Conservation (phyloP, 2,888 invertebrate species). For the Synanthedon formicaeformis region DNA sequence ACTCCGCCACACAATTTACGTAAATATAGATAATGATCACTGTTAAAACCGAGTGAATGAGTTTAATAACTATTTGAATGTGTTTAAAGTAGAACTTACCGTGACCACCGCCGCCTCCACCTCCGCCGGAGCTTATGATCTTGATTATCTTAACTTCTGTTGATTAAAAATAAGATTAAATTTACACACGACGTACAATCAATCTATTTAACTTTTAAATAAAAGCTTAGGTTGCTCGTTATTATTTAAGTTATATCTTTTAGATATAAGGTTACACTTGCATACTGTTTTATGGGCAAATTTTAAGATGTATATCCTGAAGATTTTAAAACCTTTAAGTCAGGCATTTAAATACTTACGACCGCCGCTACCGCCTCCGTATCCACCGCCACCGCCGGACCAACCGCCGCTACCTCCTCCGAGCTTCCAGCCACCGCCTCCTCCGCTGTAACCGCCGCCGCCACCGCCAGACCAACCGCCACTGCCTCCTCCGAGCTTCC, state of each 20-base stretch:
- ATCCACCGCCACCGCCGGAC: constrained; percentile 14
- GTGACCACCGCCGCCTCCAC: constrained; percentile 26
- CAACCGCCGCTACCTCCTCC: constrained; percentile 28
- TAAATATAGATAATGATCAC: background rate
- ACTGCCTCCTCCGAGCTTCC: constrained; percentile 22
- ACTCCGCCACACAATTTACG: background rate
- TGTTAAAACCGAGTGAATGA: background rate
- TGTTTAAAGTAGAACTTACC: constrained; percentile 19
- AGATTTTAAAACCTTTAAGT: too few relatives aligned
- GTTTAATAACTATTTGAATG: background rate
- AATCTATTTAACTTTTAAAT: background rate
- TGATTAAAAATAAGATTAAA: constrained; percentile 1
- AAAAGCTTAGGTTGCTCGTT: too few relatives aligned
- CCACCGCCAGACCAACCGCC: constrained; percentile 23
- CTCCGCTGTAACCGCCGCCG: constrained; percentile 15
- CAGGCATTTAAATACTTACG: constrained; percentile 13
- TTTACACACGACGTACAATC: background rate
- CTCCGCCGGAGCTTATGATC: constrained; percentile 39
- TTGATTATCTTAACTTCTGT: constrained; percentile 52
- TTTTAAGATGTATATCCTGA: too few relatives aligned
- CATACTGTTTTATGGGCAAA: too few relatives aligned
- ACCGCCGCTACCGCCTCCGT: constrained; percentile 21
- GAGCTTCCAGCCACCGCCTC: constrained; percentile 25
- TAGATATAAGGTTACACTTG: too few relatives aligned
- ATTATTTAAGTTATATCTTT: too few relatives aligned